Conservation (phyloP, 2,888 invertebrate genomes). For the Trisateles emortualis region DNA sequence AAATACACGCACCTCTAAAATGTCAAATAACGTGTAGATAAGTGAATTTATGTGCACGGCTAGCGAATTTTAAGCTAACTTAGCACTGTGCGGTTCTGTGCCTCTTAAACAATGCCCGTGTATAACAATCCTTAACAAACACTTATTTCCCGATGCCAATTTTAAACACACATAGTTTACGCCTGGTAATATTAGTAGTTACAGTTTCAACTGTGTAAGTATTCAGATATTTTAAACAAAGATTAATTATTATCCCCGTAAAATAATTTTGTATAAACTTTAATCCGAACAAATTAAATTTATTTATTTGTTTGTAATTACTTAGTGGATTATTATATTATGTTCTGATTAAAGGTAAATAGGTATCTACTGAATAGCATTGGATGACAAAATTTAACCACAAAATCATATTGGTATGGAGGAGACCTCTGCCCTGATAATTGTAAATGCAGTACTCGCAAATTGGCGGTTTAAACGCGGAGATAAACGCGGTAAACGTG, state of each 20-base stretch:
- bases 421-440: too few relatives aligned
- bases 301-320: neutral
- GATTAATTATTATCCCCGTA: neutral
- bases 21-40: neutral
- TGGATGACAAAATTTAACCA: too few relatives aligned
- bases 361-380: too few relatives aligned
- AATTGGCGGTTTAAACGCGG: too few relatives aligned
- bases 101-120: constrained; percentile 16
- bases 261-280: neutral
- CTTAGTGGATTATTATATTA: too few relatives aligned
- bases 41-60: neutral
- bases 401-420: too few relatives aligned
- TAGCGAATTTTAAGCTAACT: constrained; percentile 11
- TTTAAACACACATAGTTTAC: constrained; percentile 9
- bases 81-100: constrained; percentile 16
- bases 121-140: constrained; percentile 32
- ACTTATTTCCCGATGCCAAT: constrained; percentile 19
- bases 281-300: neutral
- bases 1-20: neutral
- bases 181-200: neutral
- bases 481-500: too few relatives aligned
- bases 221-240: neutral
- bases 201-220: neutral
- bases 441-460: too few relatives aligned
- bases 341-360: too few relatives aligned